These are phyloP conservation scores for Drosophila lacertosa DNA, from an alignment of 1,140 invertebrate genomes.

Conservation along the genomic window DNA sequence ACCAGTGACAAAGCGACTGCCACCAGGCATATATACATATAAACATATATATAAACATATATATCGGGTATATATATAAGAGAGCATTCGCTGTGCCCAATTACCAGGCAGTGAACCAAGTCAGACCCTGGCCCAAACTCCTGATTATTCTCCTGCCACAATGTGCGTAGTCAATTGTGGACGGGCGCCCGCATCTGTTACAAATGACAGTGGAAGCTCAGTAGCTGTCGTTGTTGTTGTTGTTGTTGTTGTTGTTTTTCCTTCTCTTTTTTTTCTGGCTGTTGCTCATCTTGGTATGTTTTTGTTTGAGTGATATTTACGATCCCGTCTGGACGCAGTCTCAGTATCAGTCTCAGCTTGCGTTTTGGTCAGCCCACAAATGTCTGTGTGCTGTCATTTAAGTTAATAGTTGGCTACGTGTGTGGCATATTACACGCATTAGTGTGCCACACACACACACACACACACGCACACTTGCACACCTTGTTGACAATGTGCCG, in stretches of 20 bases:
- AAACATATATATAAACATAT: not conserved
- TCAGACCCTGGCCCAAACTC: not conserved
- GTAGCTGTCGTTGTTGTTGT: slow-evolving; percentile 6
- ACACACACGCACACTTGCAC: slow-evolving; percentile 1
- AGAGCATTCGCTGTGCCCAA: slow-evolving; percentile 31
- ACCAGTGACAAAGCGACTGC: slow-evolving; percentile 25
- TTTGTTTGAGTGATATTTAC: slow-evolving; percentile 40
- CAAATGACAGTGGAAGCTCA: slow-evolving; percentile 66
- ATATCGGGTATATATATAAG: slow-evolving; percentile 11
- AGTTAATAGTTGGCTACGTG: slow-evolving; percentile 81
- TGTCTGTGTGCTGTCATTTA: slow-evolving; percentile 47
- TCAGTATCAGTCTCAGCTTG: slow-evolving; percentile 48
- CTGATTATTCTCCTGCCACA: not conserved
- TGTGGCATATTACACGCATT: slow-evolving; percentile 72
- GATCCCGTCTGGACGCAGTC: slow-evolving; percentile 37
- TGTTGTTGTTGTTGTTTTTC: slow-evolving; percentile 2
- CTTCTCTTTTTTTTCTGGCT: slow-evolving; percentile 16
- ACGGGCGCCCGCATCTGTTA: slow-evolving; percentile 75
- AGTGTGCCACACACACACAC: slow-evolving; percentile 39
- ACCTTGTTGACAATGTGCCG: slow-evolving; percentile 27
- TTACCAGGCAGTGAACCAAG: slow-evolving; percentile 31
- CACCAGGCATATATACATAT: slow-evolving; percentile 19
- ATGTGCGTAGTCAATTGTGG: slow-evolving; percentile 66
- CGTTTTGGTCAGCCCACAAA: slow-evolving; percentile 39
- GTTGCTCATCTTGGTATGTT: slow-evolving; percentile 11